Conservation (phyloP, 35 echinoderm and acorn worm genomes). For the Apostichopus parvimensis region DNA sequence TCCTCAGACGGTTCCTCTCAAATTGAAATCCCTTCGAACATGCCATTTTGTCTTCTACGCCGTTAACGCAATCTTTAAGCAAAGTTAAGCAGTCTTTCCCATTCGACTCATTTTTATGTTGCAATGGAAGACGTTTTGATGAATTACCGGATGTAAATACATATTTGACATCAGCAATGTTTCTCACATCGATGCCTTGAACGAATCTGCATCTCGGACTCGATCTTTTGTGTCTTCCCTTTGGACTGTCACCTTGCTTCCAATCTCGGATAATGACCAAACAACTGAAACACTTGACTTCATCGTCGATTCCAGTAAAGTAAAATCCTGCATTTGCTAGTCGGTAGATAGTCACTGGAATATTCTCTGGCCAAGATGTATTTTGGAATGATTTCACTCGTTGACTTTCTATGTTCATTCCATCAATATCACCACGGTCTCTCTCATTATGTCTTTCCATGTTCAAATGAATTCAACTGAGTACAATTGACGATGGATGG, state of each 20-base stretch:
- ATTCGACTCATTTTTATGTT: background rate
- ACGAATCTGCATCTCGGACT: conserved; percentile 51
- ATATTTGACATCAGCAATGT: background rate
- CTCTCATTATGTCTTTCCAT: too few species aligned
- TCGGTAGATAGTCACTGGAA: background rate
- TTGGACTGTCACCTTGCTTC: conserved; percentile 9
- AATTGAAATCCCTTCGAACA: background rate
- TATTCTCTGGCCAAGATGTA: background rate
- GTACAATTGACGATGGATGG: too few species aligned
- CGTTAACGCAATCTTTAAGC: background rate
- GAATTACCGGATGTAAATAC: too few species aligned
- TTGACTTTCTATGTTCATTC: conserved; percentile 30
- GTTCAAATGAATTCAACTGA: too few species aligned
- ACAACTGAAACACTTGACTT: conserved; percentile 47
- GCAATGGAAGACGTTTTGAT: background rate
- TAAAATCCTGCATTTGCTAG: conserved; percentile 52
- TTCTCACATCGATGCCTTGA: background rate
- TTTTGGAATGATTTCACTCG: background rate
- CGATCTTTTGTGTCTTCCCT: conserved; percentile 27
- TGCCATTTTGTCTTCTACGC: background rate
- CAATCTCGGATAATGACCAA: background rate
- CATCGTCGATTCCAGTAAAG: conserved; percentile 14
- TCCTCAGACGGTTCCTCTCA: conserved; percentile 64
- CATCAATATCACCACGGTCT: background rate
- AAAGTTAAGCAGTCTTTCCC: background rate